These are phyloP conservation scores for Nymphalis polychloros DNA, from an alignment of 2,888 invertebrate species.

Conservation along the genomic window DNA sequence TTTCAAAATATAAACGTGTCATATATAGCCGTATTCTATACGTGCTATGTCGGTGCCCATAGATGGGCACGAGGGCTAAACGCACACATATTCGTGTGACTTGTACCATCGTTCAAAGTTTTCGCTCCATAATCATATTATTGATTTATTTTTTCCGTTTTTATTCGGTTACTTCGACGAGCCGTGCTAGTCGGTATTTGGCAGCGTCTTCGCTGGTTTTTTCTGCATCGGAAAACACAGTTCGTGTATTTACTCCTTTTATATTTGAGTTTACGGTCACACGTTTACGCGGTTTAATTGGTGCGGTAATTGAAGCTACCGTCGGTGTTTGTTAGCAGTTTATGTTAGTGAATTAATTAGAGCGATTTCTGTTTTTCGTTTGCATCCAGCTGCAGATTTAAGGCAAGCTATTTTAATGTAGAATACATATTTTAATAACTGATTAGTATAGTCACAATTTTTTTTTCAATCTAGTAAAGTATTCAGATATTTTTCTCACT, in stretches of 20 bases:
- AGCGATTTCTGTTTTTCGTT: neutral
- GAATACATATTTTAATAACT: no score
- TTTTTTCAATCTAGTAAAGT: no score
- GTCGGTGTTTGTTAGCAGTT: neutral
- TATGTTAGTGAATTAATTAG: neutral
- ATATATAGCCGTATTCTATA: no score
- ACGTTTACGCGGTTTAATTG: conserved; percentile 2
- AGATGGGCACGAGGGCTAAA: no score
- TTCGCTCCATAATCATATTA: conserved; percentile 41
- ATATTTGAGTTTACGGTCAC: neutral
- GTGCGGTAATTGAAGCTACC: conserved; percentile 7
- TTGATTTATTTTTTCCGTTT: conserved; percentile 45
- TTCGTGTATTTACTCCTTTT: neutral
- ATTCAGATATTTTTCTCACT: no score
- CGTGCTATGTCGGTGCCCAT: no score
- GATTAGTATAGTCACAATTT: no score
- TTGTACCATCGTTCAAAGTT: conserved; percentile 37
- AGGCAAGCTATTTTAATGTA: no score
- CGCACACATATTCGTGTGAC: conserved; percentile 16
- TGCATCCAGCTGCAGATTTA: no score
- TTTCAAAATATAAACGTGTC: no score
- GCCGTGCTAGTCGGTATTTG: conserved; percentile 45
- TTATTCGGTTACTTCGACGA: conserved; percentile 35
- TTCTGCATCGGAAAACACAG: conserved; percentile 3
- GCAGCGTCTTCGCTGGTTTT: conserved; percentile 25